Evolutionary conservation across 2,113 vertebrate genomes (phyloP), one percentile per base, ranked within the genome.

Genomic region (Shinisaurus crocodilurus): DNA sequence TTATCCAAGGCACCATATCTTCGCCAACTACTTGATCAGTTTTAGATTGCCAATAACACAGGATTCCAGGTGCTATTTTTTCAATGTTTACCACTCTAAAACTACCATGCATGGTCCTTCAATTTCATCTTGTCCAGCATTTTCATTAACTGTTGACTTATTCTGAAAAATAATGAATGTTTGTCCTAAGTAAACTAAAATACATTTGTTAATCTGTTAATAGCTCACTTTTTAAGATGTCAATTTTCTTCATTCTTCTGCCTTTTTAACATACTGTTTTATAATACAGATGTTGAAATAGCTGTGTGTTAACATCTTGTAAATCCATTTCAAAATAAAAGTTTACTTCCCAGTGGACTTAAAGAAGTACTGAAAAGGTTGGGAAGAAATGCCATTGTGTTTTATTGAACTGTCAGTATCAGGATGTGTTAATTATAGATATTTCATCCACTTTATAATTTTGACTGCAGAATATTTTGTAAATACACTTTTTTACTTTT

Each of bases 1-100:
- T 97, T 99, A 88, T 98, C 98, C 80, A 98, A 98, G 97, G 98
- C 98, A 57, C 98, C 99, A 0, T 99, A 99, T 95, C 98, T 99
- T 89, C 98, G 98, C 86, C 99, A 99, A 92, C 98, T 99, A 75
- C 97, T 99, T 94, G 98, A 99, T 94, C 98, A 99, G 97, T 99
- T 99, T 97, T 99, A 97, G 98, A 91, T 65, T 87, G 88, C 94
- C 94, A 94, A 60, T 96, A 69, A 96, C 93, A 95, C 93, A 96
- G 91, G 95, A 96, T 95, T 95, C 93, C 95, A 96, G 97, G 98
- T 98, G 98, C 98, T 98, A 97, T 94, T 96, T 96, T 94, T 92
- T 91, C 94, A 94, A 92, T 96, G 97, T 97, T 98, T 97, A 97
- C 97, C 96, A 97, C 96, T 96, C 94, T 96, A 95, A 95, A 95